Percentiles rank a stretch among this genome's conserved stretches.
phyloP scores from a whole-genome alignment of 2,888 invertebrate species.

The Synergus japonicus region DNA sequence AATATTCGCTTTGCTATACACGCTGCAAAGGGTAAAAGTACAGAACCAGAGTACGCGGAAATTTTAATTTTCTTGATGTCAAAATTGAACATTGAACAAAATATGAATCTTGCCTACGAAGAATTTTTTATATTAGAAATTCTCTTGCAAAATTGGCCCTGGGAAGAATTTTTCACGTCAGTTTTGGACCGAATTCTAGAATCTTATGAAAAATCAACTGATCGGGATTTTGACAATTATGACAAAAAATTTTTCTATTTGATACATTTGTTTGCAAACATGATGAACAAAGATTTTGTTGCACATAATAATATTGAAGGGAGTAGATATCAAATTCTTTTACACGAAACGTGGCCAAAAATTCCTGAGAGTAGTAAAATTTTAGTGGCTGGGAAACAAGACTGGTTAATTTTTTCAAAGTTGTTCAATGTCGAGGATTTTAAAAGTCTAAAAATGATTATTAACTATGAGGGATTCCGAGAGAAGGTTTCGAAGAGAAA shows the following conservation, averaged over 20 bases:
- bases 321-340: neutral
- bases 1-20: conserved; percentile 9
- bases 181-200: conserved; percentile 8
- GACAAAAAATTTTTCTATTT: conserved; percentile 19
- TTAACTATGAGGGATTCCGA: conserved; percentile 11
- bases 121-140: conserved; percentile 18
- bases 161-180: conserved; percentile 1
- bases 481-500: conserved; percentile 2
- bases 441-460: conserved; percentile 11
- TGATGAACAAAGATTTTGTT: conserved; percentile 1
- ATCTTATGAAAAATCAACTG: neutral
- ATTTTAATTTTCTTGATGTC: conserved; percentile 15
- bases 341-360: conserved; percentile 2
- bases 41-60: conserved; percentile 3
- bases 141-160: conserved; percentile 8
- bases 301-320: neutral
- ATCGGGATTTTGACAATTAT: neutral
- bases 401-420: conserved; percentile 10
- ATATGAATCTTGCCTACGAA: neutral
- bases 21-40: neutral
- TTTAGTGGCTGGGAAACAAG: conserved; percentile 11
- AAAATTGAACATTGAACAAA: conserved; percentile 5
- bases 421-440: conserved; percentile 5
- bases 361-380: conserved; percentile 25
- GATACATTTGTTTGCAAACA: neutral